phyloP scores from a whole-genome alignment of 2,113 vertebrate species.

The Bufo gargarizans region DNA sequence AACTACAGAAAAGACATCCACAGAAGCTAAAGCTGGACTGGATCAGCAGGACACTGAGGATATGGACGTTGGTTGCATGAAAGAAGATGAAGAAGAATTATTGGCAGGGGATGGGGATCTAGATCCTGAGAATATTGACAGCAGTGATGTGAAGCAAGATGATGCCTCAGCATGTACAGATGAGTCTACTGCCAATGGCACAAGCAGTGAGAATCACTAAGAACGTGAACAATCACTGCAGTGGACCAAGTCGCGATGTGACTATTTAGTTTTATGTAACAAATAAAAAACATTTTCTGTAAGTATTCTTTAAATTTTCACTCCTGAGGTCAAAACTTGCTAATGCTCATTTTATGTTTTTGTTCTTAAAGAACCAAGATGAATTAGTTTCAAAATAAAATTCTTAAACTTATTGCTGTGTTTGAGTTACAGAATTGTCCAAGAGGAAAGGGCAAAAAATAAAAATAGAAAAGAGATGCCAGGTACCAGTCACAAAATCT shows the following conservation, averaged over 20 bases:
- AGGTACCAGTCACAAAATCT: too few species aligned
- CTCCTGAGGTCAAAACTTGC: background rate
- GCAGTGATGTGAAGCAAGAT: conserved; percentile 58
- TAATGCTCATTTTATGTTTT: background rate
- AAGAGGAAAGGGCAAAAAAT: too few species aligned
- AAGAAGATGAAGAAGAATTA: conserved; percentile 41
- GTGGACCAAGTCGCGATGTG: background rate
- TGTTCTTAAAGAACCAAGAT: background rate
- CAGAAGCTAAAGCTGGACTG: conserved; percentile 11
- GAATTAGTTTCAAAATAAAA: background rate
- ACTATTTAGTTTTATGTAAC: background rate
- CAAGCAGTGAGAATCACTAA: background rate
- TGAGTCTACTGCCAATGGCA: background rate
- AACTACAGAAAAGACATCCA: background rate
- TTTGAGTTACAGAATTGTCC: too few species aligned
- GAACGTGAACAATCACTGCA: background rate
- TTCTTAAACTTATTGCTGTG: too few species aligned
- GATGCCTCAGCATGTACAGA: conserved; percentile 6
- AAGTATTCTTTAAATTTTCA: conserved; percentile 13
- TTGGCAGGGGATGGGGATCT: conserved; percentile 59
- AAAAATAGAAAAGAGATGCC: too few species aligned
- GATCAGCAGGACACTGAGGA: conserved; percentile 56
- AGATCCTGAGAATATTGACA: conserved; percentile 61
- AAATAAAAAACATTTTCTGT: background rate
- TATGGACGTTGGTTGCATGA: conserved; percentile 44